A percentile compares a stretch with the other conserved stretches of the same genome.
Evolutionary conservation across 2,888 invertebrate genomes (phyloP).

Genomic region (Strigamia transsilvanica): DNA sequence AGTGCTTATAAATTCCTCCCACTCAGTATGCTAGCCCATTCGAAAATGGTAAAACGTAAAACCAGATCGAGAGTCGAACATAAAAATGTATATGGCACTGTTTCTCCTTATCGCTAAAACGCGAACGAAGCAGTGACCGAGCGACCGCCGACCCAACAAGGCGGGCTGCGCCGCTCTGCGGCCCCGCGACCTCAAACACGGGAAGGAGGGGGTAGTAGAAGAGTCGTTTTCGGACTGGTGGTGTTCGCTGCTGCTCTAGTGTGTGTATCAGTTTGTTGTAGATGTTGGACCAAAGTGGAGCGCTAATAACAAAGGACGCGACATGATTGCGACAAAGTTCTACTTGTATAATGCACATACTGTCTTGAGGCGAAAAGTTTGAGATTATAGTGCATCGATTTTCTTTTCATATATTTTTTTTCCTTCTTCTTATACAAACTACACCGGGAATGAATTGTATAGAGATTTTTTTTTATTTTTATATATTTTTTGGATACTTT

Average conservation of each 20-base stretch:
- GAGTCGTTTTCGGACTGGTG: background rate
- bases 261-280: background rate
- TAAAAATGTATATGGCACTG: conserved; percentile 30
- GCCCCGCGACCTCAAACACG: conserved; percentile 30
- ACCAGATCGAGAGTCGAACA: background rate
- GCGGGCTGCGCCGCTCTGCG: conserved; percentile 13
- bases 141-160: conserved; percentile 16
- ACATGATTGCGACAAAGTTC: background rate
- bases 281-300: background rate
- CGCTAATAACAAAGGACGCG: conserved; percentile 8
- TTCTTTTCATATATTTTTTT: background rate
- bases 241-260: background rate
- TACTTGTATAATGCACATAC: too few relatives aligned
- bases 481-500: background rate
- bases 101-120: conserved; percentile 19
- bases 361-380: too few relatives aligned
- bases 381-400: too few relatives aligned
- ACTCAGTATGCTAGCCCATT: background rate
- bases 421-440: background rate
- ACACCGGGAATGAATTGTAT: background rate
- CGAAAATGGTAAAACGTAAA: conserved; percentile 5
- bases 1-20: background rate
- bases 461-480: background rate
- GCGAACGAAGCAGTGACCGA: conserved; percentile 16
- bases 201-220: conserved; percentile 10